Base-by-base conservation (phyloP, 2,888 invertebrate species). In the Drosophila suboccidentalis region DNA sequence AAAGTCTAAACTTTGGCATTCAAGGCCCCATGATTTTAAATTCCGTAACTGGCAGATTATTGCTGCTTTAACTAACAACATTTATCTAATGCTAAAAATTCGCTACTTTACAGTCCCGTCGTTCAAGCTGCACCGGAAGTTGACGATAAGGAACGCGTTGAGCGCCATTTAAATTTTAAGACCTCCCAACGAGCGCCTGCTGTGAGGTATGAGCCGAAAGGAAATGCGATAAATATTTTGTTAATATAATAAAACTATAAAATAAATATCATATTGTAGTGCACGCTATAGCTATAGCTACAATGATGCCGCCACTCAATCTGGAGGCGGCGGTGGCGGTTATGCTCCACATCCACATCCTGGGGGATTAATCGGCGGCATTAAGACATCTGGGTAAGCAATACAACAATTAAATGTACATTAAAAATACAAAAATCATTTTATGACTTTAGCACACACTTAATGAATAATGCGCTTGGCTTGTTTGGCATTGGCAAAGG, bases 71-170 rank as follows among this genome's bases (percentile, higher is more conserved):
- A 43, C 11, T 43, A 32, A n/a, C 4, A 17, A 67, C 1, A n/a
- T 34, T 61, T 15, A 75, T 73, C 59, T 74, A 64, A 65, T 41
- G 11, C 44, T 50, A 62, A 49, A 54, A n/a, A 39, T 75, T 87
- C 47, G 59, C 62, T 22, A 57, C 22, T 71, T 72, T 51, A 22
- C 60, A 90, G 91, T 59, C 91, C 90, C n/a, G 53, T 87, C 22
- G 63, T 38, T 51, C 69, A 70, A 39, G 68, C 70, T 53, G 57
- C 49, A 49, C 77, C 78, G 87, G 87, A 85, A 59, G 80, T 62
- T 29, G 71, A 61, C 39, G 91, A 87, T 72, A 91, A 90, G 47
- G 70, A 80, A 32, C 91, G 91, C 19, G 71, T 75, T 32, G 86
- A 87, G 57, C 91, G 91, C 17, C 77, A 82, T 50, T 49, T 90